phyloP scores from a whole-genome alignment of 2,888 invertebrate genomes.

The Ditylenchus weischeri region DNA sequence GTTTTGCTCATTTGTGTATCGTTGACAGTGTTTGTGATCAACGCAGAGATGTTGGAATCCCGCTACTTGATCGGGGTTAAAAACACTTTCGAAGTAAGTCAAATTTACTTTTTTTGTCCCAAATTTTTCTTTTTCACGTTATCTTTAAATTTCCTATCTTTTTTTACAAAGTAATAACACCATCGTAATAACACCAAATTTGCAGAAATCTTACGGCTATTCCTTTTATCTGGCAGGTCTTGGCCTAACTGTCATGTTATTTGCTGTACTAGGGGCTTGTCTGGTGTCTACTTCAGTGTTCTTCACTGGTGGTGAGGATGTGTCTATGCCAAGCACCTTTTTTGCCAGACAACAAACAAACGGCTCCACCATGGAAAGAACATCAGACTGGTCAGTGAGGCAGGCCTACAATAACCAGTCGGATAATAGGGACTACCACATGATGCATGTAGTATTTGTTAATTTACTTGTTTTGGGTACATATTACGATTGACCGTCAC shows the following conservation, averaged over 20 bases:
- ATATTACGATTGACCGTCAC: no score
- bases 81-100: conserved; percentile 18
- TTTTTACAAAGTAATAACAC: neutral
- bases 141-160: no score
- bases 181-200: neutral
- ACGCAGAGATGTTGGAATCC: conserved; percentile 57
- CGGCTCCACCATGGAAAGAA: neutral
- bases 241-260: conserved; percentile 43
- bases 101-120: neutral
- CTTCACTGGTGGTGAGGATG: conserved; percentile 2
- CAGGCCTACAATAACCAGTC: neutral
- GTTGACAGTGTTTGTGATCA: conserved; percentile 55
- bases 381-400: no score
- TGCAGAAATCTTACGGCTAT: conserved; percentile 55
- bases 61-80: conserved; percentile 53
- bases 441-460: conserved; percentile 14
- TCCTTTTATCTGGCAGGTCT: conserved; percentile 55
- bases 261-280: conserved; percentile 48
- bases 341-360: neutral
- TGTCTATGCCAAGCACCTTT: neutral
- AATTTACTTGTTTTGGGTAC: neutral
- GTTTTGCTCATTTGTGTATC: conserved; percentile 46
- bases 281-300: conserved; percentile 21
- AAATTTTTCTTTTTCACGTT: neutral
- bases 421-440: conserved; percentile 3